Conservation (phyloP, 1,140 invertebrate species). For the Calephelis nemesis region DNA sequence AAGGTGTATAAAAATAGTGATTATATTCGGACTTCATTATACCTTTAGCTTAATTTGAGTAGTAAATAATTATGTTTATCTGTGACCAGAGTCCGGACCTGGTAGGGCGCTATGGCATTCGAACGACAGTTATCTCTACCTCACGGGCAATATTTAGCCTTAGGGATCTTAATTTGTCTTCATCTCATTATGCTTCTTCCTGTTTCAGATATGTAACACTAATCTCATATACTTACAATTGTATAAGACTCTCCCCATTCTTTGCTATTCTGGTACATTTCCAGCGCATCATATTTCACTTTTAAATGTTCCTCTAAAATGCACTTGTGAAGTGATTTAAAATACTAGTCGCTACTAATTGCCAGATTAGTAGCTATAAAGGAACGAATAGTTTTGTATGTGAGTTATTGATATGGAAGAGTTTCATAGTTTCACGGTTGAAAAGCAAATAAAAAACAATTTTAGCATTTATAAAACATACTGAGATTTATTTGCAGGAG, state of each 20-base stretch:
- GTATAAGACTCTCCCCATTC: slow-evolving; percentile 1
- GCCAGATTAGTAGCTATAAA: background rate
- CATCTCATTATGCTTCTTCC: slow-evolving; percentile 5
- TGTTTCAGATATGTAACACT: slow-evolving; percentile 6
- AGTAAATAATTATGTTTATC: background rate
- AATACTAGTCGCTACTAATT: slow-evolving; percentile 7
- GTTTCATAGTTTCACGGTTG: background rate
- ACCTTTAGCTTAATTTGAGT: background rate
- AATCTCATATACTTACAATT: slow-evolving; percentile 12
- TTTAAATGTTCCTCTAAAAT: slow-evolving; percentile 12
- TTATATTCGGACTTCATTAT: too few relatives aligned
- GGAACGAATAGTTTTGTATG: slow-evolving; percentile 3
- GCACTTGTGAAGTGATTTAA: slow-evolving; percentile 13
- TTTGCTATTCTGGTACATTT: slow-evolving; percentile 13
- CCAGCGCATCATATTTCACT: slow-evolving; percentile 2
- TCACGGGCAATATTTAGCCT: slow-evolving; percentile 2
- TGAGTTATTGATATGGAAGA: background rate
- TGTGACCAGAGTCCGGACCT: background rate
- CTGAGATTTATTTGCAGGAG: too few relatives aligned
- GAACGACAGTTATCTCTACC: slow-evolving; percentile 1
- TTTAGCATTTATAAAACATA: too few relatives aligned
- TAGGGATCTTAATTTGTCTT: slow-evolving; percentile 13
- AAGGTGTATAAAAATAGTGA: too few relatives aligned
- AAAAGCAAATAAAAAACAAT: background rate
- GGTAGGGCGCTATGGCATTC: background rate